phyloP scores from a whole-genome alignment of 2,113 vertebrate species.

The Pelusios castaneus region DNA sequence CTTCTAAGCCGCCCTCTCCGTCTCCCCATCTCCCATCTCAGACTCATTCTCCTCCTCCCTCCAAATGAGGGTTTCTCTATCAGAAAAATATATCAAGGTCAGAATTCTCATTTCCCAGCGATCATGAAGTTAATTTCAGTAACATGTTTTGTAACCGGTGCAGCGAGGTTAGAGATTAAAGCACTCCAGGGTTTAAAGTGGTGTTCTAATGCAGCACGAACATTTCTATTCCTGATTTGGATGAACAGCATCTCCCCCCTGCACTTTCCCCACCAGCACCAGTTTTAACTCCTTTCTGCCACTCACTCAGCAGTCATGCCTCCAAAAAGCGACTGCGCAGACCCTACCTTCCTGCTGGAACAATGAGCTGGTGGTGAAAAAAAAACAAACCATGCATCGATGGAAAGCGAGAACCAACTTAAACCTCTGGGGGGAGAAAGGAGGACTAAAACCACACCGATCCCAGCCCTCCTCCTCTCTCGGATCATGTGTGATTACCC shows the following conservation, averaged over 20 bases:
- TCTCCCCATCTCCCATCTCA: background rate
- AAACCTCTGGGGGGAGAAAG: background rate
- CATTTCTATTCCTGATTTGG: background rate
- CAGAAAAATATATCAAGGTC: background rate
- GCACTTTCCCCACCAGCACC: background rate
- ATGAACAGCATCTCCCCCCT: background rate
- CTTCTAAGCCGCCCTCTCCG: background rate
- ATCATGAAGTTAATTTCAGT: background rate
- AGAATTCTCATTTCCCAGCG: background rate
- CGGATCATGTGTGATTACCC: background rate
- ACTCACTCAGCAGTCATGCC: background rate
- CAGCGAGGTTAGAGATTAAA: constrained; percentile 2
- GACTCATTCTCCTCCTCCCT: background rate
- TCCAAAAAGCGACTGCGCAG: background rate
- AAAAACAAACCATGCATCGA: background rate
- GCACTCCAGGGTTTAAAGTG: accelerated
- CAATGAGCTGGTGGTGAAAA: accelerated
- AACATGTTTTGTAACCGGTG: constrained; percentile 20
- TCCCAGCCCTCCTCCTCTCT: background rate
- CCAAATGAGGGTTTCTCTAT: background rate
- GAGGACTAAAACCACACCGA: background rate
- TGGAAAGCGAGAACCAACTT: background rate
- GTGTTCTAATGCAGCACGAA: background rate
- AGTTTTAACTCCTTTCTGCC: background rate
- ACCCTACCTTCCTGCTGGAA: background rate